A percentile compares a stretch with the other conserved stretches of the same genome.
Conservation (phyloP, 1,140 invertebrate genomes). For the Rhopalosiphum maidis region DNA sequence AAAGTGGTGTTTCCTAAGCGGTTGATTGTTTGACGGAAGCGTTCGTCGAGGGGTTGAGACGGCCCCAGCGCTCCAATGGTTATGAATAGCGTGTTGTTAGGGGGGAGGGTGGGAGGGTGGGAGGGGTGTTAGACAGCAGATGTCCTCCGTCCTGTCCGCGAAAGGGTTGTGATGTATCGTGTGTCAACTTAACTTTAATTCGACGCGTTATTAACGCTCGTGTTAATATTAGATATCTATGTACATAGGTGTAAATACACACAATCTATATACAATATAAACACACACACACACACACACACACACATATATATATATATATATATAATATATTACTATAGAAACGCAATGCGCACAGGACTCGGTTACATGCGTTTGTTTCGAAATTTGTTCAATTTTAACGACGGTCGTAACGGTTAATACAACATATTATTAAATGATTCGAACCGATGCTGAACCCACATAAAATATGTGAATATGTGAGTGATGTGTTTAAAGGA, state of each 20-base stretch:
- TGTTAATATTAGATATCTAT: slow-evolving; percentile 10
- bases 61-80: not conserved
- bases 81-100: not conserved
- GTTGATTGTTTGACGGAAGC: slow-evolving; percentile 35
- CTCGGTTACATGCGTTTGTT: not conserved
- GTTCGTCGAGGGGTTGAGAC: not conserved
- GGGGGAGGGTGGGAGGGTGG: not conserved
- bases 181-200: slow-evolving; percentile 57
- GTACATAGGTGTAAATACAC: not conserved
- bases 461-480: not conserved
- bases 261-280: not conserved
- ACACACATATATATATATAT: too few relatives aligned
- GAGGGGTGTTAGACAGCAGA: not conserved
- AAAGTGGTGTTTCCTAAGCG: slow-evolving; percentile 3
- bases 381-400: slow-evolving; percentile 22
- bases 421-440: not conserved
- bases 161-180: slow-evolving; percentile 57
- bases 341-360: not conserved
- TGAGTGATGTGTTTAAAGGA: not conserved
- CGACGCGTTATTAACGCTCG: slow-evolving; percentile 53
- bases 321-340: not conserved
- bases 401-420: not conserved
- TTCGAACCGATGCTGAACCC: not conserved
- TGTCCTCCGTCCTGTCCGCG: not conserved
- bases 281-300: too few relatives aligned